Percentiles rank a stretch among this genome's conserved stretches.
Evolutionary conservation across 2,797 vertebrate species (phyloP).

Genomic region (Gymnoscopelus microlampas): DNA sequence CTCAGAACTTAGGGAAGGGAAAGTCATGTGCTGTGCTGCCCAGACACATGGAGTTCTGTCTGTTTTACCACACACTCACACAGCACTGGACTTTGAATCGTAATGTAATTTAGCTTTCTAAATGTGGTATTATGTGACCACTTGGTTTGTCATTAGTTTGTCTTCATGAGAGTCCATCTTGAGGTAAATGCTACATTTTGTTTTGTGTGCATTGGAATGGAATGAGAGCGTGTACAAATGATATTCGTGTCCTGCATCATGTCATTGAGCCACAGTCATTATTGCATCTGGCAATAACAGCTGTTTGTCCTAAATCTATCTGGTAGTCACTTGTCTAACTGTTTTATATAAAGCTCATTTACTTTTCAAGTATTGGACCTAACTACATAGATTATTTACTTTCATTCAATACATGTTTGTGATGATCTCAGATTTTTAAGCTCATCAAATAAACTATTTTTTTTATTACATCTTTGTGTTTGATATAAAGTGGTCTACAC

Average conservation of each 20-base stretch:
- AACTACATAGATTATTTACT: background rate
- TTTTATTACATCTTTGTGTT: constrained; percentile 56
- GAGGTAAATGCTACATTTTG: no score
- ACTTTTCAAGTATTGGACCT: background rate
- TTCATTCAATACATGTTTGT: background rate
- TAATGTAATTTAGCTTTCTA: background rate
- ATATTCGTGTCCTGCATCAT: background rate
- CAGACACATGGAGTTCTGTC: background rate
- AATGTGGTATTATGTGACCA: background rate
- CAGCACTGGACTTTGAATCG: background rate
- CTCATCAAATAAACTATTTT: constrained; percentile 61
- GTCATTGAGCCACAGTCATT: constrained; percentile 5
- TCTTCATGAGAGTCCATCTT: no score
- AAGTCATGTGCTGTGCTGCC: background rate
- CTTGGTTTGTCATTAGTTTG: no score
- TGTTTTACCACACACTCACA: background rate
- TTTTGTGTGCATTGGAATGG: background rate
- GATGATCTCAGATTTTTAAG: constrained; percentile 23
- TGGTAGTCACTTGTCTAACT: background rate
- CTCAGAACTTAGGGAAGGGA: background rate
- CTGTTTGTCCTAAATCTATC: background rate
- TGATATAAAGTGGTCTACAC: constrained; percentile 20
- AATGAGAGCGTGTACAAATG: background rate
- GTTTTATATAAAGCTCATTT: background rate
- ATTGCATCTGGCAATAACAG: constrained; percentile 1